Evolutionary conservation across 2,888 invertebrate genomes (phyloP).

Genomic region (Metellina segmentata): DNA sequence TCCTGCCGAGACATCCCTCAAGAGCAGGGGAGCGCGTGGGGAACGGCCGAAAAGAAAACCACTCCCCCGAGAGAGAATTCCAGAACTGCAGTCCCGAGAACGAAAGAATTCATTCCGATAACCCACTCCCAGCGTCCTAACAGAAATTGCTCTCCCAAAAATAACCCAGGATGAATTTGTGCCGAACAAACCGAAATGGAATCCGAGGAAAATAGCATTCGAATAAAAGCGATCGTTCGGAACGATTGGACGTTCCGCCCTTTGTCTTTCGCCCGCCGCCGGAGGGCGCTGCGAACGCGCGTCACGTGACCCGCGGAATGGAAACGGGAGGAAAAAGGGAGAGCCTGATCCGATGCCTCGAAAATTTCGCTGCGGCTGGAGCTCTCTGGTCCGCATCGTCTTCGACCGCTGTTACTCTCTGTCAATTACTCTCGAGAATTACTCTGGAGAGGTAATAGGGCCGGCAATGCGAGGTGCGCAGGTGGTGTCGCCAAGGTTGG

Average conservation of each 20-base stretch:
- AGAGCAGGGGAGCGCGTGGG: neutral
- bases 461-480: no score
- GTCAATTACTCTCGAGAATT: no score
- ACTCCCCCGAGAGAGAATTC: neutral
- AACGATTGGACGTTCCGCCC: slow-evolving; percentile 50
- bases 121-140: neutral
- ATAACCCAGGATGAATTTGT: neutral
- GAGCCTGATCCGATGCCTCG: slow-evolving; percentile 52
- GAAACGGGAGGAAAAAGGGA: slow-evolving; percentile 21
- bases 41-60: neutral
- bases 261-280: slow-evolving; percentile 10
- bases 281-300: slow-evolving; percentile 45
- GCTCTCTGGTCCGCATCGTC: neutral
- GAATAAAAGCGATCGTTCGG: slow-evolving; percentile 48
- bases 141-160: neutral
- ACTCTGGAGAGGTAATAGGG: no score
- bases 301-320: slow-evolving; percentile 62
- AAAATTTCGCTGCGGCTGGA: slow-evolving; percentile 41
- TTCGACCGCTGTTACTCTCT: neutral
- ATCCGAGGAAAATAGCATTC: slow-evolving; percentile 6
- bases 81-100: neutral
- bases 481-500: no score
- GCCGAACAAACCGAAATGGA: slow-evolving; percentile 6
- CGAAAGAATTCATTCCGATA: neutral
- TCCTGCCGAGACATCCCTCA: neutral